Conservation (phyloP, 2,113 vertebrate species). For the Pipa parva region DNA sequence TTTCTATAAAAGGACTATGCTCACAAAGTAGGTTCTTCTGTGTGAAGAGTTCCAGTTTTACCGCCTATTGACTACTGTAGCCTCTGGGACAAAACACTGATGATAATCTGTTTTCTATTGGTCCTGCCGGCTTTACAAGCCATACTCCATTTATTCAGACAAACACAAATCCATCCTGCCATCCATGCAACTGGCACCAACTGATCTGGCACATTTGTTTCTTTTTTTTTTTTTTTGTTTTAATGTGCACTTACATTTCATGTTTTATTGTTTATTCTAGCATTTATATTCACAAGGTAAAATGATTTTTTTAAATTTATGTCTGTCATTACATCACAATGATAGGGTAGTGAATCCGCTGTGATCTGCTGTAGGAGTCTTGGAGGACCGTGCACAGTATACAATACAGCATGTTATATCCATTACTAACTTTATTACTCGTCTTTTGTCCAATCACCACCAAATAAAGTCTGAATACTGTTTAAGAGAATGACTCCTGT, state of each 20-base stretch:
- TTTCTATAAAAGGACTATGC: not conserved
- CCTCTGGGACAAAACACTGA: not conserved
- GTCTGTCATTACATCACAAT: slow-evolving; percentile 65
- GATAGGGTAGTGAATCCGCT: slow-evolving; percentile 58
- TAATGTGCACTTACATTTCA: slow-evolving; percentile 58
- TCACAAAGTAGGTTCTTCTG: not conserved
- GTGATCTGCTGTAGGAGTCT: slow-evolving; percentile 77
- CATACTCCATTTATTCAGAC: not conserved
- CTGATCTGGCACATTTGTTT: slow-evolving; percentile 13
- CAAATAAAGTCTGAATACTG: slow-evolving; percentile 88
- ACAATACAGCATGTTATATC: slow-evolving; percentile 79
- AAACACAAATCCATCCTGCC: slow-evolving; percentile 9
- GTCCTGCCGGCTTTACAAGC: not conserved
- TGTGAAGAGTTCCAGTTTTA: not conserved
- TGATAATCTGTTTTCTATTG: not conserved
- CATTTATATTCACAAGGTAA: slow-evolving; percentile 63
- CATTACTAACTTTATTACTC: slow-evolving; percentile 89
- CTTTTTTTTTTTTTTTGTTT: too few species aligned
- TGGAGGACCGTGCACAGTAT: slow-evolving; percentile 66
- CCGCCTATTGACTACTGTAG: not conserved
- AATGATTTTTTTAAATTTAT: slow-evolving; percentile 61
- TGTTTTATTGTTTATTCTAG: slow-evolving; percentile 57
- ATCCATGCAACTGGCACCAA: not conserved
- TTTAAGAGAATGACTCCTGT: slow-evolving; percentile 27
- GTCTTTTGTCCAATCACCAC: slow-evolving; percentile 86